Percentiles rank a stretch among this genome's conserved stretches.
Conservation (phyloP, 2,888 invertebrate genomes). For the Ophion slaviceki region DNA sequence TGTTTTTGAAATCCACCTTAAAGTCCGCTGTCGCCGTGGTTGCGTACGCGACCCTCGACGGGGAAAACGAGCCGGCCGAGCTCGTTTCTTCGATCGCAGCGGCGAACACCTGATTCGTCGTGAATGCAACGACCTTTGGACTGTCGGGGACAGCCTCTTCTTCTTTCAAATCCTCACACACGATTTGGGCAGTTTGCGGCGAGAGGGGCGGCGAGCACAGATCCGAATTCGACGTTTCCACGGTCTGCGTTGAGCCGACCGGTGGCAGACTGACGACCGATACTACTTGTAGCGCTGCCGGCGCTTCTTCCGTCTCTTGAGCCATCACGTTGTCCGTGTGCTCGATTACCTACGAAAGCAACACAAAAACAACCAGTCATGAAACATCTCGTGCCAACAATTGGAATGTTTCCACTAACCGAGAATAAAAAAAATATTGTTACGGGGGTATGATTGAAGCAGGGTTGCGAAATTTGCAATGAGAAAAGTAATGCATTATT, state of each 20-base stretch:
- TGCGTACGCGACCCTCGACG: constrained; percentile 74
- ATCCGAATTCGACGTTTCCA: constrained; percentile 86
- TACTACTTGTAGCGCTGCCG: constrained; percentile 84
- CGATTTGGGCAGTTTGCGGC: constrained; percentile 77
- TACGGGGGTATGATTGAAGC: too few species aligned
- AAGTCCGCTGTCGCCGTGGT: constrained; percentile 73
- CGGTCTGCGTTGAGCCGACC: constrained; percentile 87
- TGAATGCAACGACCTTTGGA: constrained; percentile 79
- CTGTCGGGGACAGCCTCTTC: constrained; percentile 76
- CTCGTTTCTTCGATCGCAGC: constrained; percentile 73
- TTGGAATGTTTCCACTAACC: too few species aligned
- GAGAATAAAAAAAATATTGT: too few species aligned
- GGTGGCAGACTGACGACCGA: constrained; percentile 85
- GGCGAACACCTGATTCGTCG: constrained; percentile 74
- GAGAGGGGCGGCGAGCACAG: constrained; percentile 79
- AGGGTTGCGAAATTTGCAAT: too few species aligned
- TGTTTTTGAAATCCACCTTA: constrained; percentile 67
- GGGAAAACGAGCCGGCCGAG: constrained; percentile 75
- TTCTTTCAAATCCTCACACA: constrained; percentile 76
- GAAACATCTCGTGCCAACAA: too few species aligned
- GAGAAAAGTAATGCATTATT: too few species aligned
- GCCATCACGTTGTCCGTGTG: constrained; percentile 81
- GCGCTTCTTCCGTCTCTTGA: constrained; percentile 82
- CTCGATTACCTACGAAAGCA: constrained; percentile 78
- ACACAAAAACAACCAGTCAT: constrained; percentile 5